A percentile compares a stretch with the other conserved stretches of the same genome.
Evolutionary conservation across 2,888 invertebrate genomes (phyloP).

Genomic region (Tetanocera ferruginea): DNA sequence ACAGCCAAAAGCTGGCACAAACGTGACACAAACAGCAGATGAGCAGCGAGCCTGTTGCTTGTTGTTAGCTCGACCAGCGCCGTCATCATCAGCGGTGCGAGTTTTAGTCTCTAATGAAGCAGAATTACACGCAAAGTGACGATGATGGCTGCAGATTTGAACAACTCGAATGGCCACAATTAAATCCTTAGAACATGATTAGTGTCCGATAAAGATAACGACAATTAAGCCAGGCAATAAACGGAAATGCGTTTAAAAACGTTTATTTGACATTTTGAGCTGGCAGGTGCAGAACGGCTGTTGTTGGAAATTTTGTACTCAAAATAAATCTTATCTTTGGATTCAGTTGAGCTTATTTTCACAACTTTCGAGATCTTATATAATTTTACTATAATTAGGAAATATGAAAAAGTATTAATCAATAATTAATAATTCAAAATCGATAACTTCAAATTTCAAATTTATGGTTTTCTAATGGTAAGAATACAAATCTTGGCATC

Average conservation of each 20-base stretch:
- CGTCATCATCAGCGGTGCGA: neutral
- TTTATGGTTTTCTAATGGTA: too few relatives aligned
- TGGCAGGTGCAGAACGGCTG: too few relatives aligned
- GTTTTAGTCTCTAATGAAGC: slow-evolving; percentile 16
- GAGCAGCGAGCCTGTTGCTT: neutral
- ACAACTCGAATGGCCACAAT: neutral
- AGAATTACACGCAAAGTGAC: neutral
- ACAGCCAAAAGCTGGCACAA: neutral
- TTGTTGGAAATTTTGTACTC: too few relatives aligned
- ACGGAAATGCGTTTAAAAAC: neutral
- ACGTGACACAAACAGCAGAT: neutral
- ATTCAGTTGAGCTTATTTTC: too few relatives aligned
- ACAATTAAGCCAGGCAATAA: neutral
- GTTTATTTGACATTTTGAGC: too few relatives aligned
- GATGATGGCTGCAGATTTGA: neutral
- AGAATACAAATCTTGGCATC: too few relatives aligned
- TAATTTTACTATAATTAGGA: too few relatives aligned
- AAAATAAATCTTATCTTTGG: too few relatives aligned
- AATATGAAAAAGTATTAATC: too few relatives aligned
- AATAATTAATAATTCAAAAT: too few relatives aligned
- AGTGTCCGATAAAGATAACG: slow-evolving; percentile 1
- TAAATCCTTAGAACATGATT: slow-evolving; percentile 17
- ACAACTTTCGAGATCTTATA: too few relatives aligned
- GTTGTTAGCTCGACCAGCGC: neutral
- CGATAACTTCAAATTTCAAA: too few relatives aligned